Conservation (phyloP, 1,140 invertebrate species). For the Cydia amplana region DNA sequence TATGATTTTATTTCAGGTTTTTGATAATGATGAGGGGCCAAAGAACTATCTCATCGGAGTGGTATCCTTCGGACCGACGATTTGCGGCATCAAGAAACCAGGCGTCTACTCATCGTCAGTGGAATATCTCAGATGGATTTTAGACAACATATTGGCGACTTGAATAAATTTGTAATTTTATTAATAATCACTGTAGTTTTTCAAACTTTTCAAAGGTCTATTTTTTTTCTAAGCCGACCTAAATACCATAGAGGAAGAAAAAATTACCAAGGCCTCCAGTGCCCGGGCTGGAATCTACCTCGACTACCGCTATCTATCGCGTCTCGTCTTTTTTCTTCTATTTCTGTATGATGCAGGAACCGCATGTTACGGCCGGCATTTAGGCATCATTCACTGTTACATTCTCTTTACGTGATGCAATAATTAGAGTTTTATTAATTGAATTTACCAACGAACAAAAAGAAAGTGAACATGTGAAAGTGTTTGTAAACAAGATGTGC, state of each 20-base stretch:
- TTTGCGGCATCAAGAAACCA: slow-evolving; percentile 83
- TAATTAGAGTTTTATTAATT: slow-evolving; percentile 3
- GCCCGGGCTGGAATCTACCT: too few relatives aligned
- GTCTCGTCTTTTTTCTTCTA: too few relatives aligned
- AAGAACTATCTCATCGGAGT: slow-evolving; percentile 81
- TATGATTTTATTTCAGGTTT: slow-evolving; percentile 56
- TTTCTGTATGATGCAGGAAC: too few relatives aligned
- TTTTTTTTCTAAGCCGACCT: too few relatives aligned
- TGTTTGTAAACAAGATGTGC: background rate
- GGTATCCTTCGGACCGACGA: slow-evolving; percentile 85
- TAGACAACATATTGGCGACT: slow-evolving; percentile 54
- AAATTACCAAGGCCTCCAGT: too few relatives aligned
- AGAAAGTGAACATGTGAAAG: background rate
- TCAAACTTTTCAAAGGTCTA: background rate
- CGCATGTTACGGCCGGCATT: too few relatives aligned
- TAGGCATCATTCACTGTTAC: too few relatives aligned
- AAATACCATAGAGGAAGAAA: too few relatives aligned
- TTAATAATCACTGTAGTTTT: background rate
- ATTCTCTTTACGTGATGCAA: background rate
- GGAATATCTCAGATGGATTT: slow-evolving; percentile 84
- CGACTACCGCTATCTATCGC: too few relatives aligned
- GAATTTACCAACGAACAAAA: background rate
- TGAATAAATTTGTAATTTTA: background rate
- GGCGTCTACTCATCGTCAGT: slow-evolving; percentile 85
- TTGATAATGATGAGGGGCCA: slow-evolving; percentile 64